These are phyloP conservation scores for Myopa tessellatipennis DNA, from an alignment of 2,888 invertebrate genomes.

Conservation along the genomic window DNA sequence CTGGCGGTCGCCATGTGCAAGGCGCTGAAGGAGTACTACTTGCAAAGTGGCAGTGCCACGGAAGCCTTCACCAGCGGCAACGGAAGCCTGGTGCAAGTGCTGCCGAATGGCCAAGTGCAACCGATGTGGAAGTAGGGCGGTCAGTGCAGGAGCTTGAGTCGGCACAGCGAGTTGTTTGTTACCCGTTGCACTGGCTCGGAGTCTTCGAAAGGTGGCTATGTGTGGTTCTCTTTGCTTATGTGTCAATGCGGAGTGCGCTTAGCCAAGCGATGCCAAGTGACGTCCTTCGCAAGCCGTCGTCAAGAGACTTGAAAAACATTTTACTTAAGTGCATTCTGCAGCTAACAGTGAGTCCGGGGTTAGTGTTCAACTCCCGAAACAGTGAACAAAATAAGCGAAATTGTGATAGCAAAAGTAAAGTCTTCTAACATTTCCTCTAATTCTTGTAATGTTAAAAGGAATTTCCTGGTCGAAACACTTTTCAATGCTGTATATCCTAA, in stretches of 20 bases:
- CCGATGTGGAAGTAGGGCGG: conserved; percentile 48
- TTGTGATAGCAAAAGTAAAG: conserved; percentile 48
- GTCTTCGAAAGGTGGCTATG: conserved; percentile 52
- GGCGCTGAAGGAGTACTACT: conserved; percentile 62
- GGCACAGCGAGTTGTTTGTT: not conserved
- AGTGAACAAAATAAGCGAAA: conserved; percentile 47
- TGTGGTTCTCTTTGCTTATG: conserved; percentile 47
- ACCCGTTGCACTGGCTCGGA: not conserved
- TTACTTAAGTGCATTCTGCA: not conserved
- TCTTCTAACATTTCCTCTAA: conserved; percentile 1
- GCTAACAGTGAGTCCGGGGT: not conserved
- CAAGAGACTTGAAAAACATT: too few species aligned
- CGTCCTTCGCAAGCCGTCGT: too few species aligned
- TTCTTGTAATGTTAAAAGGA: not conserved
- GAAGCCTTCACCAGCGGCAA: conserved; percentile 49
- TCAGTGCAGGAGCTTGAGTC: conserved; percentile 27
- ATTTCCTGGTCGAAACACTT: not conserved
- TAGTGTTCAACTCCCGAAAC: not conserved
- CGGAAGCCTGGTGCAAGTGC: conserved; percentile 59
- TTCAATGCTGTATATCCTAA: not conserved
- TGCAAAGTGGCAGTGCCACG: conserved; percentile 49
- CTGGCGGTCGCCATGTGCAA: conserved; percentile 64
- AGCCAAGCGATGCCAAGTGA: not conserved
- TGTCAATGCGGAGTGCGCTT: not conserved
- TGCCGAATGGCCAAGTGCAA: conserved; percentile 56